phyloP scores from a whole-genome alignment of 2,113 vertebrate genomes.

The Bolborhynchus lineola region DNA sequence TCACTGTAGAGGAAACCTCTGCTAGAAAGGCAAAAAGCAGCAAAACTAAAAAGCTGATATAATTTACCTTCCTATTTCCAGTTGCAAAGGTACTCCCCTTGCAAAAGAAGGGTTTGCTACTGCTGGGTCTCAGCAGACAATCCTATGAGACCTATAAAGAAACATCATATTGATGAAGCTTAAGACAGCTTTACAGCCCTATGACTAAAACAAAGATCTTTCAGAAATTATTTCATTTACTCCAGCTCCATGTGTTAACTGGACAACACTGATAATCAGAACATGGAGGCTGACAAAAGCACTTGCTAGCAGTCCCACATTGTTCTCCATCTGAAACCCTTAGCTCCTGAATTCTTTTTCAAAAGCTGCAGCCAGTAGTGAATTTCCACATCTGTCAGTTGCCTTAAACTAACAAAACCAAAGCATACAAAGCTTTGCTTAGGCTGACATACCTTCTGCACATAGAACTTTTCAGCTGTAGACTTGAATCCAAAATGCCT shows the following conservation, averaged over 20 bases:
- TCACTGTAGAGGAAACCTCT: neutral
- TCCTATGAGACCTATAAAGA: neutral
- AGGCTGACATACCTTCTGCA: conserved; percentile 25
- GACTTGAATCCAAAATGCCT: conserved; percentile 18
- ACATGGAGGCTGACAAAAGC: neutral
- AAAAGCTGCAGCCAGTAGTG: neutral
- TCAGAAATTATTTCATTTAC: neutral
- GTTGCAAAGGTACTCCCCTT: neutral
- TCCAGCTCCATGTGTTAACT: neutral
- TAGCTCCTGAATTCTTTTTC: neutral
- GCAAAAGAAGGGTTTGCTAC: neutral
- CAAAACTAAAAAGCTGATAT: neutral
- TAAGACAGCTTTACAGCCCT: neutral
- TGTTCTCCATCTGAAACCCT: neutral
- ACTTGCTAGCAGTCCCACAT: neutral
- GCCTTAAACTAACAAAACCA: neutral
- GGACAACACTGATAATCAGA: neutral
- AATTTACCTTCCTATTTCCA: neutral
- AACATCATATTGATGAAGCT: neutral
- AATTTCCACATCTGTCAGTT: conserved; percentile 38
- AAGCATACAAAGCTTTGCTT: neutral
- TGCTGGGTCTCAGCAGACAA: neutral
- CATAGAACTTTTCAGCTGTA: neutral
- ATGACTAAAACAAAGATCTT: neutral
- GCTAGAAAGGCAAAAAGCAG: neutral